phyloP scores from a whole-genome alignment of 2,888 invertebrate species.

The Himalopsyche tibetana region DNA sequence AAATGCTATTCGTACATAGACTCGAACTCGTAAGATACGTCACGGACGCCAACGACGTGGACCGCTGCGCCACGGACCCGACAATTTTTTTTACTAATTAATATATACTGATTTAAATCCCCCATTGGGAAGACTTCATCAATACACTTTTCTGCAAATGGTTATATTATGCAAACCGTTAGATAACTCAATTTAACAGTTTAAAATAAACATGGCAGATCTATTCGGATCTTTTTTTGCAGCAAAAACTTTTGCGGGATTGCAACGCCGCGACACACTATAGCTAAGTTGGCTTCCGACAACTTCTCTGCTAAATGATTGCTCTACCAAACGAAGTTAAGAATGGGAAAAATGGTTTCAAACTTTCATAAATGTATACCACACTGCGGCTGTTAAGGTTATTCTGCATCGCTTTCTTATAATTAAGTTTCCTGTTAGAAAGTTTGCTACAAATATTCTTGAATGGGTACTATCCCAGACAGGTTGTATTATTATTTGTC shows the following conservation, averaged over 20 bases:
- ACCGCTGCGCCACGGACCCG: no score
- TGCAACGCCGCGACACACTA: not conserved
- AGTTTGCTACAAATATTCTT: slow-evolving; percentile 54
- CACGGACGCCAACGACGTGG: no score
- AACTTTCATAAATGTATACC: slow-evolving; percentile 53
- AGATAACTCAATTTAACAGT: not conserved
- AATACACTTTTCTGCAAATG: not conserved
- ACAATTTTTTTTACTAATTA: no score
- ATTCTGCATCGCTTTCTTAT: slow-evolving; percentile 61
- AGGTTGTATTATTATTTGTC: slow-evolving; percentile 25
- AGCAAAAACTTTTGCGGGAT: not conserved
- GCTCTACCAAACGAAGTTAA: slow-evolving; percentile 59
- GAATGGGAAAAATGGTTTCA: slow-evolving; percentile 57
- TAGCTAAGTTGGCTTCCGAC: not conserved
- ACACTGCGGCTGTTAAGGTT: slow-evolving; percentile 17
- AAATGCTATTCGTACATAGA: no score
- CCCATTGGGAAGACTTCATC: not conserved
- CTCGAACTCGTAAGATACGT: no score
- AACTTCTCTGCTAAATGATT: slow-evolving; percentile 52
- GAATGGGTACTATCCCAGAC: slow-evolving; percentile 23
- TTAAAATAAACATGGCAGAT: not conserved
- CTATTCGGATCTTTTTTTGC: not conserved
- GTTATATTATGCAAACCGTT: not conserved
- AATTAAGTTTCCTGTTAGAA: slow-evolving; percentile 60
- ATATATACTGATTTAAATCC: no score